Conservation (phyloP, 2,797 vertebrate species). For the Cetoscarus ocellatus region DNA sequence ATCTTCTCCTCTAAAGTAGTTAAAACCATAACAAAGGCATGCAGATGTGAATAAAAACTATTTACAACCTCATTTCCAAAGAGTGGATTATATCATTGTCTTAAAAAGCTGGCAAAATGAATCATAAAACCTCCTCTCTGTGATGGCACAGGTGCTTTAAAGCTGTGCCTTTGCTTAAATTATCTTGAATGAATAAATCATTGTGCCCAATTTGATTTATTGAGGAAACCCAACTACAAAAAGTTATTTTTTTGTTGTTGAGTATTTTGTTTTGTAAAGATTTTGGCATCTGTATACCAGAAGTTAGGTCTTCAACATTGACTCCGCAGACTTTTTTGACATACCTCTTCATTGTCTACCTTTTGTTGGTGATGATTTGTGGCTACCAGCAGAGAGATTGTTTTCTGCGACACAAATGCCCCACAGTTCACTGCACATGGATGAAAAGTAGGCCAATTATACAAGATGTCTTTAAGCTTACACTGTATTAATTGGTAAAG, state of each 20-base stretch:
- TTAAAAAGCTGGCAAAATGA: not conserved
- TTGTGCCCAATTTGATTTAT: not conserved
- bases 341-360: not conserved
- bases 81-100: constrained; percentile 2
- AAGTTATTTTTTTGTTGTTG: too few species aligned
- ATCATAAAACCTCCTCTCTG: not conserved
- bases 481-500: too few species aligned
- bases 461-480: not conserved
- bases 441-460: constrained; percentile 25
- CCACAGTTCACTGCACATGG: constrained; percentile 10
- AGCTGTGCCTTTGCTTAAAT: not conserved
- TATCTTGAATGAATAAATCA: not conserved
- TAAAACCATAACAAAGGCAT: not conserved
- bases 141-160: not conserved
- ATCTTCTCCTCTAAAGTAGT: not conserved
- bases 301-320: too few species aligned
- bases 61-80: constrained; percentile 9
- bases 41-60: not conserved
- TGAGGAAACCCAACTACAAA: not conserved
- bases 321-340: too few species aligned
- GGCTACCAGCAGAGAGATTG: constrained; percentile 15
- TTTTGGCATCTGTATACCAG: too few species aligned
- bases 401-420: constrained; percentile 14
- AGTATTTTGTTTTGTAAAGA: too few species aligned
- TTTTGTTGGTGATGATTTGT: constrained; percentile 23